Percentiles rank a stretch among this genome's conserved stretches.
These are phyloP conservation scores for Drosophila diplacantha DNA, from an alignment of 2,888 invertebrate genomes.

Conservation along the genomic window DNA sequence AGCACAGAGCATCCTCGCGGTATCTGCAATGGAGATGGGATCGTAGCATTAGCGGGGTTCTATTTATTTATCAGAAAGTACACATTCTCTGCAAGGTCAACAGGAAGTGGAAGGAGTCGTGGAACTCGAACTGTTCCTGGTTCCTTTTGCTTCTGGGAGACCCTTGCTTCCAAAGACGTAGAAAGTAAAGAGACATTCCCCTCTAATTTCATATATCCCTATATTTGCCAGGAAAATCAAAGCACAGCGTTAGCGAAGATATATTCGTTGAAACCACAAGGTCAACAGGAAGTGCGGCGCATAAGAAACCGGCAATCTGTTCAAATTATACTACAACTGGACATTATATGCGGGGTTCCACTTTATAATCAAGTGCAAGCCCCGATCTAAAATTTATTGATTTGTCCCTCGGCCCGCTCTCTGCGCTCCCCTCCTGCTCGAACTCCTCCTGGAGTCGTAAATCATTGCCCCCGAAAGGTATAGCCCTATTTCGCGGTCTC, in stretches of 20 bases:
- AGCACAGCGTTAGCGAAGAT: slow-evolving; percentile 41
- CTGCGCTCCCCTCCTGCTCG: not conserved
- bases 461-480: slow-evolving; percentile 53
- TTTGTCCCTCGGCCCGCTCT: slow-evolving; percentile 40
- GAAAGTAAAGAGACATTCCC: not conserved
- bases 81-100: slow-evolving; percentile 8
- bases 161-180: not conserved
- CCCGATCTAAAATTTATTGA: slow-evolving; percentile 63
- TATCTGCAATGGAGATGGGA: slow-evolving; percentile 85
- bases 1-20: slow-evolving; percentile 91
- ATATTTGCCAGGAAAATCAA: slow-evolving; percentile 85
- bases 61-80: not conserved
- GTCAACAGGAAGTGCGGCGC: slow-evolving; percentile 57
- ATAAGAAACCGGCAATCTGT: slow-evolving; percentile 42
- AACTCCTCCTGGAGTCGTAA: slow-evolving; percentile 39
- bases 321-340: slow-evolving; percentile 52
- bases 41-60: slow-evolving; percentile 44
- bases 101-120: slow-evolving; percentile 7
- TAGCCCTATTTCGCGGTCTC: slow-evolving; percentile 32
- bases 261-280: slow-evolving; percentile 25
- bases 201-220: not conserved
- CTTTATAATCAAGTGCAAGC: slow-evolving; percentile 66
- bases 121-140: not conserved
- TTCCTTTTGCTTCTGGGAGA: not conserved
- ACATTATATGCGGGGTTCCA: slow-evolving; percentile 47